phyloP scores from a whole-genome alignment of 2,113 vertebrate genomes.

The Glaucomys volans region DNA sequence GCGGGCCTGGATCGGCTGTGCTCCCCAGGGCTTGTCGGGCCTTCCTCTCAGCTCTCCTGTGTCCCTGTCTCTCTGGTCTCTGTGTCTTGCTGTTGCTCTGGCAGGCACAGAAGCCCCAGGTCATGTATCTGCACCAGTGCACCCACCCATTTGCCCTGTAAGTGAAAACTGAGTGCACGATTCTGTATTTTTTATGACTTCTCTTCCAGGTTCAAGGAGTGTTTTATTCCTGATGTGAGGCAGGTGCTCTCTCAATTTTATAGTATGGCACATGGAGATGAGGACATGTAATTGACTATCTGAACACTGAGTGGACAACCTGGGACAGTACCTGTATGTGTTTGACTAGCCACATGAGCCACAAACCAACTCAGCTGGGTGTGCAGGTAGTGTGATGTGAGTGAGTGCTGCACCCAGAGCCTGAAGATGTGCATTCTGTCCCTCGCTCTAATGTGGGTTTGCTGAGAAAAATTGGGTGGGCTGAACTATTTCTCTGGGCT shows the following conservation, averaged over 20 bases:
- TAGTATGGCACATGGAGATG: not conserved
- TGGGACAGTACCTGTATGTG: not conserved
- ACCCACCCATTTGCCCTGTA: constrained; percentile 24
- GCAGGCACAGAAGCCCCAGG: not conserved
- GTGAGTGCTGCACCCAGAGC: not conserved
- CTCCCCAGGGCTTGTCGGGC: not conserved
- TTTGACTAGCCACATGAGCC: not conserved
- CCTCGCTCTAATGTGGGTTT: not conserved
- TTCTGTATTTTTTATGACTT: constrained; percentile 64
- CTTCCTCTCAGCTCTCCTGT: not conserved
- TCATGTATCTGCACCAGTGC: not conserved
- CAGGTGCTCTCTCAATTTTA: not conserved
- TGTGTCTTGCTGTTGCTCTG: not conserved
- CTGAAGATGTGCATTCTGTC: not conserved
- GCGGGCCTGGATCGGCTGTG: not conserved
- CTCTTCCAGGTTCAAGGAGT: constrained; percentile 8
- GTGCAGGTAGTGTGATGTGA: not conserved
- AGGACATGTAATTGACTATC: not conserved
- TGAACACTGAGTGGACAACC: not conserved
- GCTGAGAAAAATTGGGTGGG: not conserved
- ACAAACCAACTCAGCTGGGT: not conserved
- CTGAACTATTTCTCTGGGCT: not conserved
- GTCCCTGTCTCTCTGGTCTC: not conserved
- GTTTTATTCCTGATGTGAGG: constrained; percentile 41
- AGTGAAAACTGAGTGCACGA: constrained; percentile 33